A percentile compares a stretch with the other conserved stretches of the same genome.
Evolutionary conservation across 2,888 invertebrate genomes (phyloP).

Genomic region (Erebia epiphron): DNA sequence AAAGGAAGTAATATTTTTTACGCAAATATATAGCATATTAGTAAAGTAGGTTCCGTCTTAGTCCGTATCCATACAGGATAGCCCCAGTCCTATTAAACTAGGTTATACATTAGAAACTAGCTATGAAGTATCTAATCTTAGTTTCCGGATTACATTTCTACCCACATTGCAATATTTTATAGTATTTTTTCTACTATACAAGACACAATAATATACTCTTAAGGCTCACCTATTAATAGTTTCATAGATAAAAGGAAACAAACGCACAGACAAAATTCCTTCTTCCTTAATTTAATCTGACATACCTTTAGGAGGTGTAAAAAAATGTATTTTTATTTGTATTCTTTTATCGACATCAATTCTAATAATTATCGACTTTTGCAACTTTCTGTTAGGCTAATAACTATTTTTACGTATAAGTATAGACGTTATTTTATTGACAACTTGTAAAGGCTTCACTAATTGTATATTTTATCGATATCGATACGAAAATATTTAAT

Average conservation of each 20-base stretch:
- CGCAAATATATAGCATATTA: slow-evolving; percentile 24
- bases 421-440: too few relatives aligned
- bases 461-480: too few relatives aligned
- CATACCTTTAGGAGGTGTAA: not conserved
- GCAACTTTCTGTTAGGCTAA: too few relatives aligned
- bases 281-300: not conserved
- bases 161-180: slow-evolving; percentile 35
- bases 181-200: slow-evolving; percentile 35
- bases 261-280: slow-evolving; percentile 13
- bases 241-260: slow-evolving; percentile 1
- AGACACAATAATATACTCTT: not conserved
- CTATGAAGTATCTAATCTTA: slow-evolving; percentile 26
- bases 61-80: slow-evolving; percentile 32
- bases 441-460: too few relatives aligned
- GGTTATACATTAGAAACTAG: slow-evolving; percentile 30
- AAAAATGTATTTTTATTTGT: not conserved
- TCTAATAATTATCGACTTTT: too few relatives aligned
- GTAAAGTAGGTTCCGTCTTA: slow-evolving; percentile 28
- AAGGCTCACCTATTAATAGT: slow-evolving; percentile 17
- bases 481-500: too few relatives aligned
- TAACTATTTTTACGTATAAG: too few relatives aligned
- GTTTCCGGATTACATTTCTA: slow-evolving; percentile 24
- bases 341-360: not conserved
- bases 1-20: not conserved
- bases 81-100: slow-evolving; percentile 25